Evolutionary conservation across 2,113 vertebrate genomes (phyloP).

Genomic region (Piliocolobus tephrosceles): DNA sequence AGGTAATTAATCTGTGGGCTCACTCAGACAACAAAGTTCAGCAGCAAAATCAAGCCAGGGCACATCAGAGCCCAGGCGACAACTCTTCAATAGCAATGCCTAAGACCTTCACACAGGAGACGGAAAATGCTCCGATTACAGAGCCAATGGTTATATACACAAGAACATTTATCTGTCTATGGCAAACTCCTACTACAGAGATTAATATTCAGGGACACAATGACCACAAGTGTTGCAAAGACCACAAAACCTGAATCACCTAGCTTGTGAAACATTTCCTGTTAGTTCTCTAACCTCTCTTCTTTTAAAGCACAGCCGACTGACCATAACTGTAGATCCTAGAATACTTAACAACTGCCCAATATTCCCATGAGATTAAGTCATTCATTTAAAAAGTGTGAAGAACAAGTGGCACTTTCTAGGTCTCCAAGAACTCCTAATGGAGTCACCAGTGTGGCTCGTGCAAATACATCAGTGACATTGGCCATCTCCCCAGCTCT

Average conservation of each 20-base stretch:
- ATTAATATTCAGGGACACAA: conserved; percentile 92
- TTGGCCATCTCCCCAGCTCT: conserved; percentile 95
- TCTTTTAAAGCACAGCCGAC: conserved; percentile 93
- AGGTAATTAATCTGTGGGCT: conserved; percentile 82
- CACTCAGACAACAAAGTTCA: conserved; percentile 90
- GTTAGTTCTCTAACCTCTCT: conserved; percentile 92
- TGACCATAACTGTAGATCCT: conserved; percentile 94
- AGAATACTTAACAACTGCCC: conserved; percentile 95
- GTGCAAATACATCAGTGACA: conserved; percentile 95
- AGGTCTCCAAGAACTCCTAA: conserved; percentile 95
- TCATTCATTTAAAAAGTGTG: conserved; percentile 94
- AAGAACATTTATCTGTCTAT: conserved; percentile 93
- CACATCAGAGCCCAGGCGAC: conserved; percentile 84
- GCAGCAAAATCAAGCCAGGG: conserved; percentile 89
- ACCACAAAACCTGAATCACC: conserved; percentile 95
- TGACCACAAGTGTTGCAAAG: conserved; percentile 91
- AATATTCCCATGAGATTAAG: conserved; percentile 96
- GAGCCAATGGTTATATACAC: conserved; percentile 96
- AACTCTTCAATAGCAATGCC: conserved; percentile 94
- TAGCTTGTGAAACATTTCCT: conserved; percentile 92
- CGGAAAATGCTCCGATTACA: conserved; percentile 92
- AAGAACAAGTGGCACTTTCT: conserved; percentile 95
- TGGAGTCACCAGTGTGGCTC: conserved; percentile 94
- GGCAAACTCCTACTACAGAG: conserved; percentile 90
- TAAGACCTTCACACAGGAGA: conserved; percentile 94